Evolutionary conservation across 1,140 invertebrate genomes (phyloP).

Genomic region (Papilio xuthus): DNA sequence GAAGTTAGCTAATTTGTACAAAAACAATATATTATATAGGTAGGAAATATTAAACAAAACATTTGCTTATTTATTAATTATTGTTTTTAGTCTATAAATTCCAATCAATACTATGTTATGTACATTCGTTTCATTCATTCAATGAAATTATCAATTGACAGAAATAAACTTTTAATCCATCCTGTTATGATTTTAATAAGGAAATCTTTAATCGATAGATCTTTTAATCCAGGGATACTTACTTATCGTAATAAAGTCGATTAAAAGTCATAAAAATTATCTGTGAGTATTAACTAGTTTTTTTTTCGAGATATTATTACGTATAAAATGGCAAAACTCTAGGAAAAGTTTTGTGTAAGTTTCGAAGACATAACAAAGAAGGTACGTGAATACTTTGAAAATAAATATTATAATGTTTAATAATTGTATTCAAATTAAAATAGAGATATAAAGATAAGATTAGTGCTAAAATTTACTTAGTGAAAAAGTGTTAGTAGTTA

Average conservation of each 20-base stretch:
- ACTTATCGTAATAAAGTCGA: neutral
- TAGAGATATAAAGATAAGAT: too few species aligned
- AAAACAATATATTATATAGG: too few species aligned
- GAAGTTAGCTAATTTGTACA: too few species aligned
- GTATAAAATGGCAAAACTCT: conserved; percentile 6
- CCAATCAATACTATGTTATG: neutral
- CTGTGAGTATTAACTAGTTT: neutral
- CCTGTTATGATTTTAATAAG: conserved; percentile 17
- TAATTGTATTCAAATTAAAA: neutral
- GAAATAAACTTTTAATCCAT: conserved; percentile 1
- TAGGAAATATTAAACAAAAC: too few species aligned
- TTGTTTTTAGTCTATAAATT: too few species aligned
- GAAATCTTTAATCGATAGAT: conserved; percentile 15
- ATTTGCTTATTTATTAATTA: too few species aligned
- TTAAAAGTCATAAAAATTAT: conserved; percentile 7
- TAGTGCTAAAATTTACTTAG: too few species aligned
- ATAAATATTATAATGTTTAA: neutral
- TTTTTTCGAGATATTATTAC: neutral
- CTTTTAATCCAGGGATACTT: conserved; percentile 7
- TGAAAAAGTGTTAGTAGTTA: too few species aligned
- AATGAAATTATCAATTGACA: neutral
- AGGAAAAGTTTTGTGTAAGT: neutral
- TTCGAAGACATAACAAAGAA: neutral
- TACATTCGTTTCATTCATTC: neutral
- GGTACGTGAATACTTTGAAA: neutral